phyloP scores from a whole-genome alignment of 2,888 invertebrate genomes.

The Epicampocera succincta region DNA sequence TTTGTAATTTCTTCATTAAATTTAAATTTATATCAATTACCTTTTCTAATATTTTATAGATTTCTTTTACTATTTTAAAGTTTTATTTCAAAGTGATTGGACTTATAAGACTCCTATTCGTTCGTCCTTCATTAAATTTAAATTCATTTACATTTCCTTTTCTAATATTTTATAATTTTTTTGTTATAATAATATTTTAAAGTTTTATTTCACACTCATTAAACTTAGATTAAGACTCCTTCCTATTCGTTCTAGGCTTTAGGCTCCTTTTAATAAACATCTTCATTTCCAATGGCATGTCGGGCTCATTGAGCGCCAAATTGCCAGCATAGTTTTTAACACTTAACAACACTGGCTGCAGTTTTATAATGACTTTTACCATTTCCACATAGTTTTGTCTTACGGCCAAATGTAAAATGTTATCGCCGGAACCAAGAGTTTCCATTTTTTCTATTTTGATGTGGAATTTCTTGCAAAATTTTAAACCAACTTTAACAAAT shows the following conservation, averaged over 20 bases:
- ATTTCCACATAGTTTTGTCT: conserved; percentile 32
- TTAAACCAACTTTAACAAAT: background rate
- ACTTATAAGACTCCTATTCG: too few species aligned
- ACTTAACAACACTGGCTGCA: conserved; percentile 15
- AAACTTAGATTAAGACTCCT: too few species aligned
- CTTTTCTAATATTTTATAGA: too few species aligned
- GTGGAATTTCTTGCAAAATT: conserved; percentile 16
- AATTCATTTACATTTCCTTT: too few species aligned
- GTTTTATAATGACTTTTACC: conserved; percentile 12
- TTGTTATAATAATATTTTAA: too few species aligned
- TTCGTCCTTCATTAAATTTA: too few species aligned
- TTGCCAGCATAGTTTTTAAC: conserved; percentile 35
- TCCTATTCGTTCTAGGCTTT: background rate
- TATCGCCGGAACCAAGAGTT: conserved; percentile 38
- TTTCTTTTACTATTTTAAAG: too few species aligned
- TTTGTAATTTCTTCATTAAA: too few species aligned
- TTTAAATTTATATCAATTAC: too few species aligned
- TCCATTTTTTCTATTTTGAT: conserved; percentile 20
- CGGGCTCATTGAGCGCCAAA: background rate
- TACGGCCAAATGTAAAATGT: conserved; percentile 39
- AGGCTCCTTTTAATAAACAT: background rate
- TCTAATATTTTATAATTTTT: too few species aligned
- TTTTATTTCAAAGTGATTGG: too few species aligned
- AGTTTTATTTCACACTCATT: too few species aligned
- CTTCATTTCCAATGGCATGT: conserved; percentile 22